These are phyloP conservation scores for Phrynocephalus guinanensis DNA, from an alignment of 2,797 vertebrate genomes.

Conservation along the genomic window DNA sequence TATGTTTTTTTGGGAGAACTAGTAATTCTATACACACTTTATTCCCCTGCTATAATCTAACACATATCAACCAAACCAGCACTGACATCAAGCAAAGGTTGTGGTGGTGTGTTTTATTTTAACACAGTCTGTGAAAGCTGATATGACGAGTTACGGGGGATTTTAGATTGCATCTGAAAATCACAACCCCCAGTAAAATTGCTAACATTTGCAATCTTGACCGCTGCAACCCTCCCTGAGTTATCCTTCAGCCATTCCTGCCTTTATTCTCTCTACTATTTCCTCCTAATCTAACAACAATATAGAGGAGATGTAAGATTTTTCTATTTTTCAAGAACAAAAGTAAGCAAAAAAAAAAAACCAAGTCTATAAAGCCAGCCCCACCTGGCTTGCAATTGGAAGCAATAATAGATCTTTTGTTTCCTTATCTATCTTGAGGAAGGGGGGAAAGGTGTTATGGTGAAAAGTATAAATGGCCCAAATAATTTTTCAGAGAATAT, in stretches of 20 bases:
- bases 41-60: background rate
- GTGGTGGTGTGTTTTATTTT: background rate
- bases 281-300: background rate
- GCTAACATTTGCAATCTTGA: background rate
- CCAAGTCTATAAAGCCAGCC: background rate
- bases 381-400: background rate
- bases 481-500: slow-evolving; percentile 21
- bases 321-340: background rate
- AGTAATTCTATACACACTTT: slow-evolving; percentile 4
- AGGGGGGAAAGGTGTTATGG: background rate
- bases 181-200: slow-evolving; percentile 1
- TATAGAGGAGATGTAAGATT: rapidly evolving
- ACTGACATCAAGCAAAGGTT: background rate
- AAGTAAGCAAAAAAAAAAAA: background rate
- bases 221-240: background rate
- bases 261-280: slow-evolving; percentile 9
- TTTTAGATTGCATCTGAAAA: slow-evolving; percentile 26
- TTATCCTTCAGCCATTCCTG: background rate
- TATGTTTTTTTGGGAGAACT: background rate
- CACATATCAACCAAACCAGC: background rate
- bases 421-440: background rate
- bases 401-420: background rate
- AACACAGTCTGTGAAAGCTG: slow-evolving; percentile 1
- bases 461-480: slow-evolving; percentile 16
- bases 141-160: background rate